phyloP scores from a whole-genome alignment of 2,888 invertebrate species.

The Eucriotettix oculatus region DNA sequence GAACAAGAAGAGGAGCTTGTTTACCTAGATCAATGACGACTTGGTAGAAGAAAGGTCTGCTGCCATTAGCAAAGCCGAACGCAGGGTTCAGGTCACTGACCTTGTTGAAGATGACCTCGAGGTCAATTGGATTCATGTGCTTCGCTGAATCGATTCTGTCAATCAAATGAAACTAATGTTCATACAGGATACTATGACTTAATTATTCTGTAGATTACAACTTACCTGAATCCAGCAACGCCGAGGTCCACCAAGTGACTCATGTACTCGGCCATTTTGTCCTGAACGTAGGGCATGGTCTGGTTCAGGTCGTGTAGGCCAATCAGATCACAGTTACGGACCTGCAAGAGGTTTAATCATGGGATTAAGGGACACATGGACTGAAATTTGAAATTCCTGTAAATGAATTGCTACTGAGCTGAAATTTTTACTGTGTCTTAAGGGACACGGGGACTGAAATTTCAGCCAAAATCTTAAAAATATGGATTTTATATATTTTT shows the following conservation, averaged over 20 bases:
- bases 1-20: neutral
- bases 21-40: conserved; percentile 49
- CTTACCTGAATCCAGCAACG: conserved; percentile 63
- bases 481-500: no score
- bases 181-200: neutral
- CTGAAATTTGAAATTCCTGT: no score
- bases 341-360: conserved; percentile 19
- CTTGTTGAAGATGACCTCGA: conserved; percentile 45
- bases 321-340: conserved; percentile 51
- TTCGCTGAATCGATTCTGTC: conserved; percentile 57
- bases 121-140: conserved; percentile 62
- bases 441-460: no score
- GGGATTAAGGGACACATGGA: no score
- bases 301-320: conserved; percentile 67
- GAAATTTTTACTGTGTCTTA: no score
- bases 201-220: no score
- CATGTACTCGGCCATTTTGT: conserved; percentile 43
- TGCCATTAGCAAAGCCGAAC: conserved; percentile 43
- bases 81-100: conserved; percentile 41
- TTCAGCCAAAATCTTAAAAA: no score
- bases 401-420: no score
- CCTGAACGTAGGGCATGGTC: conserved; percentile 42
- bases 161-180: neutral
- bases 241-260: conserved; percentile 51
- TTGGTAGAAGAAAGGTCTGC: conserved; percentile 53